A percentile compares a stretch with the other conserved stretches of the same genome.
These are phyloP conservation scores for Otolemur crassicaudatus DNA, from an alignment of 2,797 vertebrate genomes.

Conservation along the genomic window DNA sequence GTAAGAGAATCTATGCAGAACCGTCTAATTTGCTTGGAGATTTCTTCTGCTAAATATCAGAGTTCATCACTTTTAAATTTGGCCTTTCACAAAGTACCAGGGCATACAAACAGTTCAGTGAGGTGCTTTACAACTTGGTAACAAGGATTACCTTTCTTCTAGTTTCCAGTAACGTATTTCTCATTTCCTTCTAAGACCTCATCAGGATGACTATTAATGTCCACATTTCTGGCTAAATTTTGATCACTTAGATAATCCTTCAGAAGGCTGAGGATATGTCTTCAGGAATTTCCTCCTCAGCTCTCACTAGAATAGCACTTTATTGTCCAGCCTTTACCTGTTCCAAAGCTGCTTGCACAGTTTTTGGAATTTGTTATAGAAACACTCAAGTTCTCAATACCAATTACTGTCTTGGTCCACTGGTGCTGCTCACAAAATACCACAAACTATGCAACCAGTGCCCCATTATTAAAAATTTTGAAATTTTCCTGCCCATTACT, in stretches of 20 bases:
- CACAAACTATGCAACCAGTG: neutral
- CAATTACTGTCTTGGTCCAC: neutral
- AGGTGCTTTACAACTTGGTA: neutral
- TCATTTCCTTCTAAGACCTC: neutral
- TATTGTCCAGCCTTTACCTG: neutral
- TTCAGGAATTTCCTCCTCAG: neutral
- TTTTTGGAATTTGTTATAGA: neutral
- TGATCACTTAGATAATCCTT: neutral
- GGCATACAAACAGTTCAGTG: neutral
- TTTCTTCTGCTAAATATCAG: neutral
- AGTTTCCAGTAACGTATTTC: neutral
- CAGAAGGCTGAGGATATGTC: neutral
- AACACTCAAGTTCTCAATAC: neutral
- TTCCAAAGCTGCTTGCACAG: neutral
- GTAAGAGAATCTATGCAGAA: neutral
- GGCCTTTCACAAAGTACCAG: neutral
- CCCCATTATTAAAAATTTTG: neutral
- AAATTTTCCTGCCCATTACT: neutral
- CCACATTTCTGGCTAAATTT: neutral
- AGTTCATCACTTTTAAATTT: neutral
- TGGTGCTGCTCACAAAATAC: neutral
- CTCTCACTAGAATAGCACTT: neutral
- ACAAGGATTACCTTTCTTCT: neutral
- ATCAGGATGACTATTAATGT: neutral
- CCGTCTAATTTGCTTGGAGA: neutral